Percentiles rank a stretch among this genome's conserved stretches.
Evolutionary conservation across 2,888 invertebrate genomes (phyloP).

Genomic region (Syritta pipiens): DNA sequence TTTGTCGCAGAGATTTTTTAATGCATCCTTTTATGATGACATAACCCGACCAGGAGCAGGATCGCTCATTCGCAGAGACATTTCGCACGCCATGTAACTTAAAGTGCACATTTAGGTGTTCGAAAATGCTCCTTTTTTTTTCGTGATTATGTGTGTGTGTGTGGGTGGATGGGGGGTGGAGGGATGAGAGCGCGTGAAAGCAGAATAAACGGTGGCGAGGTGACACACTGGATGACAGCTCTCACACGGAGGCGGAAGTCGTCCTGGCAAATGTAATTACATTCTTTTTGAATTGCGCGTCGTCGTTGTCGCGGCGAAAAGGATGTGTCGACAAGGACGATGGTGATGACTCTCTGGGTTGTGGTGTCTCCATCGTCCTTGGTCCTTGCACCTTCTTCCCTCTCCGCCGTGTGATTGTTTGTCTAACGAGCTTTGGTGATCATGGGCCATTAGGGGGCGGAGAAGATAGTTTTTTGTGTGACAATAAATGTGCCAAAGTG

Average conservation of each 20-base stretch:
- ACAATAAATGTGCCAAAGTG: neutral
- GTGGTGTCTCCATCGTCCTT: too few species aligned
- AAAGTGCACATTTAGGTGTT: constrained; percentile 65
- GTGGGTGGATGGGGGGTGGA: neutral
- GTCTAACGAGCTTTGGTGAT: constrained; percentile 5
- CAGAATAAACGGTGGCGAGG: constrained; percentile 22
- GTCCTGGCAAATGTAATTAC: constrained; percentile 21
- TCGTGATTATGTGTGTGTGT: constrained; percentile 36
- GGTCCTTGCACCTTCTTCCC: too few species aligned
- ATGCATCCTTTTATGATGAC: constrained; percentile 63
- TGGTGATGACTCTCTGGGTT: too few species aligned
- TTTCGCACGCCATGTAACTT: constrained; percentile 62
- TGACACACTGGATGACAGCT: constrained; percentile 2
- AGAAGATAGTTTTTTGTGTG: constrained; percentile 9
- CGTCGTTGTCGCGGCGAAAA: too few species aligned
- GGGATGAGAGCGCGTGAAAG: constrained; percentile 30
- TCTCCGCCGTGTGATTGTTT: neutral
- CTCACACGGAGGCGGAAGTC: constrained; percentile 1
- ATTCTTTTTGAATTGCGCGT: constrained; percentile 2
- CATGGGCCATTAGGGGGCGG: constrained; percentile 6
- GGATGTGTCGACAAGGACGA: neutral
- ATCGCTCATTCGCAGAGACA: constrained; percentile 57
- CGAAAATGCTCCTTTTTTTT: constrained; percentile 43
- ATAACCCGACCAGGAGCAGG: constrained; percentile 36
- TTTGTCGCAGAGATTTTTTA: constrained; percentile 59